Conservation (phyloP, 2,113 vertebrate genomes). For the Neodontobutis hainanensis region DNA sequence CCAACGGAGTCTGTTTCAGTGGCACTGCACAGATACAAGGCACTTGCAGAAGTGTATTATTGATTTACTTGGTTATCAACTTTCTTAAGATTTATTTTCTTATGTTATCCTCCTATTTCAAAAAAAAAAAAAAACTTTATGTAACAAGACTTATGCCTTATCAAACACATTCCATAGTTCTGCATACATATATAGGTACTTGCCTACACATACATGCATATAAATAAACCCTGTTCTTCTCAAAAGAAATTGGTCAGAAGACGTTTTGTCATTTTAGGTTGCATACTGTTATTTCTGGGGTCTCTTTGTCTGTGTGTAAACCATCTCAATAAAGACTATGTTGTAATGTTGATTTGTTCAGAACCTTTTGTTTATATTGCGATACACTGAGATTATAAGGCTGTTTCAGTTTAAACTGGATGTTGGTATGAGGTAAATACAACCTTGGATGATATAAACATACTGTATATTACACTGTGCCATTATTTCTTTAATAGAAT, state of each 20-base stretch:
- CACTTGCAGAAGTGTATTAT: slow-evolving; percentile 16
- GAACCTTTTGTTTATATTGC: no score
- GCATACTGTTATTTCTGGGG: slow-evolving; percentile 4
- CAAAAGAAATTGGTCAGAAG: neutral
- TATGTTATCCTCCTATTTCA: neutral
- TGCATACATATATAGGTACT: neutral
- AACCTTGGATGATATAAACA: no score
- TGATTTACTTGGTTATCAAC: neutral
- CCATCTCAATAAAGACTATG: slow-evolving; percentile 62
- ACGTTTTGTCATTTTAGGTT: slow-evolving; percentile 25
- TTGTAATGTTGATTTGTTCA: slow-evolving; percentile 19
- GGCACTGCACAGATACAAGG: neutral
- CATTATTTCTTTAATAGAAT: no score
- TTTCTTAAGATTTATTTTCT: slow-evolving; percentile 11
- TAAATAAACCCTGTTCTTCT: neutral
- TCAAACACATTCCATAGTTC: slow-evolving; percentile 56
- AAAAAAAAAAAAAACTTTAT: slow-evolving; percentile 10
- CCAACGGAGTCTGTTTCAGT: slow-evolving; percentile 13
- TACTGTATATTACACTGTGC: no score
- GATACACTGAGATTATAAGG: no score
- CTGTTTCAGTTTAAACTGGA: no score
- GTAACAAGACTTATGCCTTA: slow-evolving; percentile 53
- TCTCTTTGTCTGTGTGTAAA: slow-evolving; percentile 43
- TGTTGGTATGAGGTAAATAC: no score
- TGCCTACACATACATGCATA: no score